Evolutionary conservation across 2,113 vertebrate species (phyloP), one percentile per base, ranked within the genome.

Genomic region (Dasyprocta punctata): DNA sequence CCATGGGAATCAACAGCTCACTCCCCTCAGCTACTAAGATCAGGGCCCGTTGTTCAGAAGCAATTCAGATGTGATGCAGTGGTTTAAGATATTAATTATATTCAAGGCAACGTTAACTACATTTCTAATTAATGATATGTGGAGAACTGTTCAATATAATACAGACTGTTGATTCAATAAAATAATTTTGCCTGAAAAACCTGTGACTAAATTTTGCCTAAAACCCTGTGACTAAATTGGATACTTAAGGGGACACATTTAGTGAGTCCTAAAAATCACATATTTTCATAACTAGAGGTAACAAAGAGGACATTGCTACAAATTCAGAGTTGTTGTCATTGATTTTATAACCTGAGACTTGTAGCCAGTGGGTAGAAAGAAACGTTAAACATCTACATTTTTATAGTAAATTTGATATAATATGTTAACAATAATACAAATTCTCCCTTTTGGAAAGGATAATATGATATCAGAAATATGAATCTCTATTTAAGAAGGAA

Each of bases 301-400:
- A 87, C 61, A 90, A 78, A 95, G 65, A 84, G 38, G 33, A n/a
- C 38, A 75, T 67, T 61, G 61, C 93, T 90, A 85, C 56, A 94
- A 92, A 96, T 92, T 96, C 56, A 86, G 69, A 90, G 73, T 77
- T 90, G 36, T 89, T 92, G 89, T 36, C 38, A 95, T 54, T 90
- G 93, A 96, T 92, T 97, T 97, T 95, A 93, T 90, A 95, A 93
- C 95, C 81, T n/a, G 52, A 85, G 58, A 86, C 85, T 77, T 95
- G 44, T 3, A 41, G 52, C 52, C 65, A 95, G n/a, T 36, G 24
- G 49, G 11, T 47, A 92, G 41, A 94, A 97, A 93, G 61, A 60
- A 22, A 16, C 12, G 49, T 81, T 84, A 82, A 95, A 9, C 30
- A 33, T 89, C 58, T 90, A 52, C 7, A 49, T 89, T 87, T 93